A percentile compares a stretch with the other conserved stretches of the same genome.
These are phyloP conservation scores for Tautogolabrus adspersus DNA, from an alignment of 2,113 vertebrate species.

Conservation along the genomic window DNA sequence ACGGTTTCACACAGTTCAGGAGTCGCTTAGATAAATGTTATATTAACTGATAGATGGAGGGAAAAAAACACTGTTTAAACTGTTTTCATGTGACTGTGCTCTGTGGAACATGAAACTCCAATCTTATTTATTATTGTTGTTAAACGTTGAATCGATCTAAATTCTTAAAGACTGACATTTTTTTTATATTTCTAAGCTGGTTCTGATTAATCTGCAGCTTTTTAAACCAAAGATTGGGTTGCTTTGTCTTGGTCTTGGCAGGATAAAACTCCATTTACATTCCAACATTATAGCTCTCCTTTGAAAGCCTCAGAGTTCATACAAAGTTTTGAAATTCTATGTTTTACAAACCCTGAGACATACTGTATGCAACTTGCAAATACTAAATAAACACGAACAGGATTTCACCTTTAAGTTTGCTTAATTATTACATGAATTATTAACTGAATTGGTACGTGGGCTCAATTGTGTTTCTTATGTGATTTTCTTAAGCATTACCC, in stretches of 20 bases:
- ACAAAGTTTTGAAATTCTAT: not conserved
- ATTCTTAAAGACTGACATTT: not conserved
- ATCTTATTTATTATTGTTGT: not conserved
- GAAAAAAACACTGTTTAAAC: not conserved
- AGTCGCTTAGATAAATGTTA: conserved; percentile 9
- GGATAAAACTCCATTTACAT: not conserved
- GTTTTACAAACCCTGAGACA: not conserved
- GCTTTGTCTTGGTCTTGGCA: not conserved
- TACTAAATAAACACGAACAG: not conserved
- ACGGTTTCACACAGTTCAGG: conserved; percentile 12
- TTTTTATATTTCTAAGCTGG: not conserved
- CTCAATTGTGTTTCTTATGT: not conserved
- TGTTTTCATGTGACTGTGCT: not conserved
- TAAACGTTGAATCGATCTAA: not conserved
- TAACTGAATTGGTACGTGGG: not conserved
- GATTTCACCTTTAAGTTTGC: not conserved
- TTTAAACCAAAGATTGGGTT: conserved; percentile 6
- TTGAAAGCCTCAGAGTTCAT: not conserved
- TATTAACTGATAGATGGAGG: not conserved
- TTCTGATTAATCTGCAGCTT: conserved; percentile 7
- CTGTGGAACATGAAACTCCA: conserved; percentile 2
- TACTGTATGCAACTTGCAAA: not conserved
- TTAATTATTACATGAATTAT: not conserved
- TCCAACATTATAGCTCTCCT: not conserved
- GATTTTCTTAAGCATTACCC: not conserved